phyloP scores from a whole-genome alignment of 2,797 vertebrate genomes.

The Apogon talboti region DNA sequence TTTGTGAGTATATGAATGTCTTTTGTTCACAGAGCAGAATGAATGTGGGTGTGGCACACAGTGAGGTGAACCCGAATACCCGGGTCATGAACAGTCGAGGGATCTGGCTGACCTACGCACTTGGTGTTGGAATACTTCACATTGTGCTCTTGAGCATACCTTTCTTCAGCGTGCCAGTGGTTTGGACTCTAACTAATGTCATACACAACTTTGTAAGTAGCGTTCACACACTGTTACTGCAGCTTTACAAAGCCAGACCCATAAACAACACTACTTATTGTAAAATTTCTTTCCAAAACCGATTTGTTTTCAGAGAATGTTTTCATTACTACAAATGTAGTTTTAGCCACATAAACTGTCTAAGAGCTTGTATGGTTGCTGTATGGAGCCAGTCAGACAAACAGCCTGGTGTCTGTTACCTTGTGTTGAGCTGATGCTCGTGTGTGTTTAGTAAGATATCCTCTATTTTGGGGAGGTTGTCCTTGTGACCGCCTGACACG shows the following conservation, averaged over 20 bases:
- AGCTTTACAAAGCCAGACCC: not conserved
- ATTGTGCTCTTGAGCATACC: slow-evolving; percentile 96
- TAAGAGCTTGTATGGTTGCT: not conserved
- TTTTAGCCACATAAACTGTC: not conserved
- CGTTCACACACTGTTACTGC: not conserved
- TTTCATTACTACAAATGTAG: not conserved
- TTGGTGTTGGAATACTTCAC: slow-evolving; percentile 95
- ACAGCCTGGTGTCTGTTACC: not conserved
- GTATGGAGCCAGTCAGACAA: not conserved
- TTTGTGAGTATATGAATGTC: not conserved
- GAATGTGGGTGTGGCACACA: slow-evolving; percentile 98
- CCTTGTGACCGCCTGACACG: slow-evolving; percentile 21
- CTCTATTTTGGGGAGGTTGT: slow-evolving; percentile 37
- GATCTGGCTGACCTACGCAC: slow-evolving; percentile 95
- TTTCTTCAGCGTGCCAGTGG: slow-evolving; percentile 95
- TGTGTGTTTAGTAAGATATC: slow-evolving; percentile 14
- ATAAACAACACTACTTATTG: not conserved
- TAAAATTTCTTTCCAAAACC: not conserved
- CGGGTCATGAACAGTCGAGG: slow-evolving; percentile 97
- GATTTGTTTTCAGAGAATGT: not conserved
- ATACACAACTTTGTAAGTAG: slow-evolving; percentile 96
- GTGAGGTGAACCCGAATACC: slow-evolving; percentile 97
- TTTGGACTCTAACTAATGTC: slow-evolving; percentile 97
- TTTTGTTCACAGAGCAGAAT: slow-evolving; percentile 83
- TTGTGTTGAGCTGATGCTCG: not conserved